Evolutionary conservation across 1,140 invertebrate genomes (phyloP), one percentile per base, ranked within the genome.

Genomic region (Diabrotica virgifera): DNA sequence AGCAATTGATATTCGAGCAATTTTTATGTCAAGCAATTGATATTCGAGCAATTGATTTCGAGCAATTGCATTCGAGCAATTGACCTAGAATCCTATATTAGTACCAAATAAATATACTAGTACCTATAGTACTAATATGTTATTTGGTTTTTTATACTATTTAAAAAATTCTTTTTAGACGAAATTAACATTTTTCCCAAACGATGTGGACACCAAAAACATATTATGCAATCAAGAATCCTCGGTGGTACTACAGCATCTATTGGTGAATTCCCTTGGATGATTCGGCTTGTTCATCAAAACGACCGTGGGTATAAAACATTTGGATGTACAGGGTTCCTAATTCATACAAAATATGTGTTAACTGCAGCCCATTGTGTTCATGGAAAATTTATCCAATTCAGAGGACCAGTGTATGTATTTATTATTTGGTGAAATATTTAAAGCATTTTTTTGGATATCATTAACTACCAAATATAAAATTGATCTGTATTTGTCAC

Each of bases 361-460:
- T 62, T 86, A 6, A 85, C 85, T 6, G 85, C 85, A 24, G 84
- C 81, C 6, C 85, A 85, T 74, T 85, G 84, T 69, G 70, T 84
- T 1, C 14, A 60, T 9, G 70, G 66, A 2, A 11, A 63, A 12
- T 62, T 59, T 57, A 40, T 50, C 12, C 11, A 56, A 57, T 53
- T 70, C 9, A 63, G 66, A 64, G 69, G 69, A 13, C 62, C 56
- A n/a, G 59, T 66, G 69, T 70, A 64, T 63, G 66, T 68, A 40
- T 52, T 35, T 35, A 57, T n/a, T 46, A 11, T 46, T 46, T 46
- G 8, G 40, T 6, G 8, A 46, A 46, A 46, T 46, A 46, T 46
- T 8, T 46, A 1, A 46, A 46, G 40, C n/a, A 24, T 24, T 24
- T 24, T 24, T 24, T 24, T 24, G 1, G 24, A 24, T 24, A 24